Evolutionary conservation across 2,888 invertebrate genomes (phyloP).

Genomic region (Muscina levida): DNA sequence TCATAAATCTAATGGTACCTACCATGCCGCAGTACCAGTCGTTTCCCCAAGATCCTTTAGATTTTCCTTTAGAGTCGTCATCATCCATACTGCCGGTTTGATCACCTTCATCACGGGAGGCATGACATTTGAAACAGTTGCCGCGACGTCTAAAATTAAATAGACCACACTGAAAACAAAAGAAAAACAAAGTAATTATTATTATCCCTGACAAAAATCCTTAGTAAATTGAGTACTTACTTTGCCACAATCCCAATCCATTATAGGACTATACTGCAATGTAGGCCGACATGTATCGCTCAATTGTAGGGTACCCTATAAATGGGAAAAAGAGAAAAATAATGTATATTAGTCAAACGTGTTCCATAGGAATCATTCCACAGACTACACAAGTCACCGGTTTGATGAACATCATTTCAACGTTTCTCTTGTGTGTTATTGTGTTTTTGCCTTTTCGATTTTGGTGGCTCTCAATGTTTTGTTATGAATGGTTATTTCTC

Average conservation of each 20-base stretch:
- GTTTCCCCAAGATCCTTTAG: background rate
- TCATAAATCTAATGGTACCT: background rate
- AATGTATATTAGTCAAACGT: constrained; percentile 74
- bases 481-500: constrained; percentile 36
- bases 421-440: constrained; percentile 46
- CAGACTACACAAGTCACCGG: constrained; percentile 78
- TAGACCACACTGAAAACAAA: constrained; percentile 88
- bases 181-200: constrained; percentile 1
- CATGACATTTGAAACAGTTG: constrained; percentile 95
- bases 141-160: constrained; percentile 98
- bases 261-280: constrained; percentile 87
- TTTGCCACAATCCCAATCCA: constrained; percentile 86
- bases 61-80: constrained; percentile 4
- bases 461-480: constrained; percentile 43
- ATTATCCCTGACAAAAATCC: background rate
- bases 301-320: constrained; percentile 86
- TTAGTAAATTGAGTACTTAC: constrained; percentile 75
- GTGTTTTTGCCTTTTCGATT: constrained; percentile 40
- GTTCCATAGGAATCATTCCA: constrained; percentile 68
- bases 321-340: constrained; percentile 82
- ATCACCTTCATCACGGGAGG: constrained; percentile 89
- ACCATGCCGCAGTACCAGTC: constrained; percentile 35
- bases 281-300: constrained; percentile 87
- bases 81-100: background rate
- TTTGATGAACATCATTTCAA: constrained; percentile 65